Evolutionary conservation across 2,113 vertebrate species (phyloP).

Genomic region (Tapirus terrestris): DNA sequence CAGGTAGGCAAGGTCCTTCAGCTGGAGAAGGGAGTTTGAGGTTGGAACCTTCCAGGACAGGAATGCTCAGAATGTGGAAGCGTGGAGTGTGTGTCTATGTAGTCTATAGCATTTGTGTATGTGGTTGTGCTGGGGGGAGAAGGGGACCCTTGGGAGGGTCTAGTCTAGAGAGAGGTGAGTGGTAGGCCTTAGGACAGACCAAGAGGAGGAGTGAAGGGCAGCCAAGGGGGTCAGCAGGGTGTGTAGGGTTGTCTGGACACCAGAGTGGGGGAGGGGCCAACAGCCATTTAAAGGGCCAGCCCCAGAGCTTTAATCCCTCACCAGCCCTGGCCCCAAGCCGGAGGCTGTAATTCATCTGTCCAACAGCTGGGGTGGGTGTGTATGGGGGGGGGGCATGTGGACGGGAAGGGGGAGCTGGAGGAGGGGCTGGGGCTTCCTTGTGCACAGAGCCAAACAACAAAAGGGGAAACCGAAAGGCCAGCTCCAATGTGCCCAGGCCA

Average conservation of each 20-base stretch:
- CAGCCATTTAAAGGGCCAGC: constrained; percentile 77
- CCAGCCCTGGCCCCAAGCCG: constrained; percentile 77
- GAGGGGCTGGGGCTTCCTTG: constrained; percentile 75
- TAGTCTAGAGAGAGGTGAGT: background rate
- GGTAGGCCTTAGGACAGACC: constrained; percentile 10
- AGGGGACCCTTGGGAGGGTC: background rate
- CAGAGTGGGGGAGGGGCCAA: constrained; percentile 68
- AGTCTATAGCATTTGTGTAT: constrained; percentile 3
- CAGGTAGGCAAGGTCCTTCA: background rate
- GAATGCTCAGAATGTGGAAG: background rate
- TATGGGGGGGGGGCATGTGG: constrained; percentile 50
- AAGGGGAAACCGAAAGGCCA: constrained; percentile 70
- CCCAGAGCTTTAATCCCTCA: constrained; percentile 79
- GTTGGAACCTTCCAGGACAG: background rate
- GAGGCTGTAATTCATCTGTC: constrained; percentile 84
- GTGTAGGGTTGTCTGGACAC: constrained; percentile 61
- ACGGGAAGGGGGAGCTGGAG: constrained; percentile 51
- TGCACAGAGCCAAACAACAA: constrained; percentile 79
- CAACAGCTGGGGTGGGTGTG: constrained; percentile 81
- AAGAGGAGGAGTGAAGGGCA: constrained; percentile 6
- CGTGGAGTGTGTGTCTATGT: background rate
- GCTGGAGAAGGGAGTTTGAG: constrained; percentile 25
- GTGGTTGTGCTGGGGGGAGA: background rate
- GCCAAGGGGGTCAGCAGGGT: constrained; percentile 39
- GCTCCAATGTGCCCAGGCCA: constrained; percentile 21